Base-by-base conservation (phyloP, 1,140 invertebrate genomes). In the Drosophila orena region DNA sequence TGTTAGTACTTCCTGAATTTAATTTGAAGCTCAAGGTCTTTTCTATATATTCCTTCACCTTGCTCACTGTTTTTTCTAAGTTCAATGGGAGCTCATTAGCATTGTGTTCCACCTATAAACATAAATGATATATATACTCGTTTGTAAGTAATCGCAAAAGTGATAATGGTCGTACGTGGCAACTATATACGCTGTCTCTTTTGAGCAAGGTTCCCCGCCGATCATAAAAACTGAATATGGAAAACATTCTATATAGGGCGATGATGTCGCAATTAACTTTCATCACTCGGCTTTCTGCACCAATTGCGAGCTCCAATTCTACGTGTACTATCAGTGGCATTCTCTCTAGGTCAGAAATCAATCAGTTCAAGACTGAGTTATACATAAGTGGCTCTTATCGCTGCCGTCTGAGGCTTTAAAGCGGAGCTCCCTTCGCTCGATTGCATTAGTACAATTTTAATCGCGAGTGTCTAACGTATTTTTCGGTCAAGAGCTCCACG, bases 311-410 rank as follows among this genome's bases (percentile, higher is more conserved):
- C 54, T 74, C 66, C 42, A 77, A 69, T 77, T 64, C 37, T 38
- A 40, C 8, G 34, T 6, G n/a, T 47, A 30, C 14, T 38, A 57
- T 35, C 27, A 40, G 38, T 76, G 61, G 55, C 77, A 85, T 79
- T 59, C 58, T 79, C 77, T 91, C 83, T 91, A 89, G 89, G 89
- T 91, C 89, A 91, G 90, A 75, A 75, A 81, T 81, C 65, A 72
- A 91, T 88, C 75, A 20, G 71, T 75, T 91, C 77, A 84, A 91
- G 80, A 75, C 64, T 81, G 53, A 55, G 22, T 54, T 69, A 58
- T 65, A 61, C 17, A 20, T 20, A 20, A 57, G 38, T 56, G 62
- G 38, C 49, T 27, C 59, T 69, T 66, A 75, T 47, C 66, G 37
- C 40, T 43, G 10, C 34, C 49, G 15, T 46, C 66, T 60, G 81